phyloP scores from a whole-genome alignment of 1,140 invertebrate species.

The Limonius californicus region DNA sequence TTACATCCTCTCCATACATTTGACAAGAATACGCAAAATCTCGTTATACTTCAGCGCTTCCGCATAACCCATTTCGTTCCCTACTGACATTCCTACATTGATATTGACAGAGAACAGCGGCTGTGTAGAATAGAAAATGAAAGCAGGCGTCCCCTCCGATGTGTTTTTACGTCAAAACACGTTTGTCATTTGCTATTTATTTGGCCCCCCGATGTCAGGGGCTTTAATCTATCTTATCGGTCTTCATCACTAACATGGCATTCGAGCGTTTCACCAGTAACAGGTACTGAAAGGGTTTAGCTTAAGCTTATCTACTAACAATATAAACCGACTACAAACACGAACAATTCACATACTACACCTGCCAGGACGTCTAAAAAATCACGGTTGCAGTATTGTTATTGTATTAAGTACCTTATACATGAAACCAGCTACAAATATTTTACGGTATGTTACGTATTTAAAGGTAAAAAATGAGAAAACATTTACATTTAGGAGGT shows the following conservation, averaged over 20 bases:
- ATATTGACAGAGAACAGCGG: slow-evolving; percentile 14
- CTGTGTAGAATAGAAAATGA: slow-evolving; percentile 12
- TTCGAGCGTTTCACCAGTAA: neutral
- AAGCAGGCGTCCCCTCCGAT: slow-evolving; percentile 8
- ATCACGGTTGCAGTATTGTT: too few relatives aligned
- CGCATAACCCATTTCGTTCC: slow-evolving; percentile 14
- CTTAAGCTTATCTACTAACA: too few relatives aligned
- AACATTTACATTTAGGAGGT: too few relatives aligned
- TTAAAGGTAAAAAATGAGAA: too few relatives aligned
- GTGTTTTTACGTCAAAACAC: slow-evolving; percentile 13
- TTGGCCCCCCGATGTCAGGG: neutral
- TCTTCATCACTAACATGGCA: neutral
- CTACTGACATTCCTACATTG: slow-evolving; percentile 14
- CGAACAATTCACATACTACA: too few relatives aligned
- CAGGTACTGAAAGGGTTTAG: neutral
- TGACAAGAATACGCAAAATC: slow-evolving; percentile 5
- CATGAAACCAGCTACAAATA: too few relatives aligned
- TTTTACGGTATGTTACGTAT: too few relatives aligned
- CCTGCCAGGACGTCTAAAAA: too few relatives aligned
- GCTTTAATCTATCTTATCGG: slow-evolving; percentile 9
- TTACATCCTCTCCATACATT: slow-evolving; percentile 1
- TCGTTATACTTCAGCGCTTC: slow-evolving; percentile 11
- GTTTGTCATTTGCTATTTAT: slow-evolving; percentile 15
- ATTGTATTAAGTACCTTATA: too few relatives aligned
- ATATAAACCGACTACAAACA: too few relatives aligned